Base-by-base conservation (phyloP, 2,797 vertebrate species). In the Remorina albescens region DNA sequence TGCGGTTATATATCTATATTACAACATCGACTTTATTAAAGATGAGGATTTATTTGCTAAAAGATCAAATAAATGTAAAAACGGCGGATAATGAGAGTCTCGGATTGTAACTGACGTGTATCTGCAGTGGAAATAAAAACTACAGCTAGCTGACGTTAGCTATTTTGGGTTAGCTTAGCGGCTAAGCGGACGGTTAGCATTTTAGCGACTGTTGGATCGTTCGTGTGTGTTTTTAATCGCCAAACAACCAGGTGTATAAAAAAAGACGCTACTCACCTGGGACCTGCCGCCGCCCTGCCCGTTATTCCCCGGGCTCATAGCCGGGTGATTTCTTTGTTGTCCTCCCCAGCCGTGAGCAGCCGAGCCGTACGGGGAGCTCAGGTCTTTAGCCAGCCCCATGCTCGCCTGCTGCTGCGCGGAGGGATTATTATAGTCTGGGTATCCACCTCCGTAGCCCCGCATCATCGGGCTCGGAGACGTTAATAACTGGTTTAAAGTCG, bases 401-500 rank as follows among this genome's bases (percentile, higher is more conserved):
- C 74, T 91, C 86, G 79, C 71, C 72, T 90, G 93, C 10, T 78
- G 87, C 50, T 91, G 91, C 42, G 93, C 93, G 41, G 89, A 71
- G 30, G 95, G 93, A 88, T 89, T 93, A 83, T 89, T 93, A 90
- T 96, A 97, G 78, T 97, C 96, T 64, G 95, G 90, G 88, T 96
- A 97, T 83, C 94, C 92, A 73, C 94, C 90, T 89, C 94, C 93
- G 80, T 95, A 97, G 64, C 94, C 95, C 76, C 97, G 87, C 95
- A 97, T 96, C 96, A 97, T 95, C 67, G 96, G 95, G 91, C 96
- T 97, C 54, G 97, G 96, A 72, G 96, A 96, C 30, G 96, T 97
- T 80, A 98, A 90, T 57, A 98, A 92, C 93, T 98, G 96, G 83
- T 97, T 97, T 58, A 97, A 80, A 71, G 97, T 97, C 86, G 96